A percentile compares a stretch with the other conserved stretches of the same genome.
phyloP scores from a whole-genome alignment of 2,888 invertebrate species.

The Synanthedon andrenaeformis region DNA sequence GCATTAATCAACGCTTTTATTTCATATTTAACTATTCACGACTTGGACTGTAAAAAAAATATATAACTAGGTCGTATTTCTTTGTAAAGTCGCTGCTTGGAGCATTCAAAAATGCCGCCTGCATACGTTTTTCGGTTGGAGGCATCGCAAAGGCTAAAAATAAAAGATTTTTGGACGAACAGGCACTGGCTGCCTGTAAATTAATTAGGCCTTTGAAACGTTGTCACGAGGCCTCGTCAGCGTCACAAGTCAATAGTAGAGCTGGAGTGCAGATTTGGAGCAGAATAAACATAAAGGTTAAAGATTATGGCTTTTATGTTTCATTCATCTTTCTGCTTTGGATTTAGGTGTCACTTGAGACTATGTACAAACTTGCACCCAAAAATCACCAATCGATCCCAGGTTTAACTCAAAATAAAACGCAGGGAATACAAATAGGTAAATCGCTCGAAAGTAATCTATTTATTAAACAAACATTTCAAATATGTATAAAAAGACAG shows the following conservation, averaged over 20 bases:
- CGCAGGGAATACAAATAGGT: too few relatives aligned
- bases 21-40: background rate
- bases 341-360: too few relatives aligned
- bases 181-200: constrained; percentile 6
- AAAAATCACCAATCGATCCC: too few relatives aligned
- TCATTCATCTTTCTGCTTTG: too few relatives aligned
- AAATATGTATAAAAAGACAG: too few relatives aligned
- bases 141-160: background rate
- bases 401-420: too few relatives aligned
- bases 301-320: background rate
- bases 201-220: constrained; percentile 17
- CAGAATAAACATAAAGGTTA: too few relatives aligned
- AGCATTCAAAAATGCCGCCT: background rate
- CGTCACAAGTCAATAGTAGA: constrained; percentile 8
- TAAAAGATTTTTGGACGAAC: background rate
- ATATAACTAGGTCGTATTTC: background rate
- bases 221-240: constrained; percentile 8
- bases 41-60: background rate
- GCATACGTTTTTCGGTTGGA: background rate
- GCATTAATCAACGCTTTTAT: background rate
- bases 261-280: background rate
- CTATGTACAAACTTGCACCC: too few relatives aligned
- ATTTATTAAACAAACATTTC: too few relatives aligned
- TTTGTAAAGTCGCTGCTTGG: background rate
- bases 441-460: too few relatives aligned